Percentiles rank a stretch among this genome's conserved stretches.
Evolutionary conservation across 2,113 vertebrate genomes (phyloP).

Genomic region (Morone chrysops): DNA sequence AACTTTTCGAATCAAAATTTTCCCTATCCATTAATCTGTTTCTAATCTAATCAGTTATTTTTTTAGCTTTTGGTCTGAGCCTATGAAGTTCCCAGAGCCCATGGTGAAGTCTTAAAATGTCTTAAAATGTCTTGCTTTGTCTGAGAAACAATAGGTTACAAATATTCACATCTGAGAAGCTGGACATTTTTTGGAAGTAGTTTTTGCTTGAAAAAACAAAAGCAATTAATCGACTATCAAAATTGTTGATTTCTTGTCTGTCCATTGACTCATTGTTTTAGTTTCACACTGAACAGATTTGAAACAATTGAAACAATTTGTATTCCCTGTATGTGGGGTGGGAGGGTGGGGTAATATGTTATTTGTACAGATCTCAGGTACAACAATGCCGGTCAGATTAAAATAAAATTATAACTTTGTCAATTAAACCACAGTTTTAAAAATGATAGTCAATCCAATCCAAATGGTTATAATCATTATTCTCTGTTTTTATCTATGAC

Average conservation of each 20-base stretch:
- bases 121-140: background rate
- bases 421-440: background rate
- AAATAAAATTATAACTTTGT: too few species aligned
- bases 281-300: too few species aligned
- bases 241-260: background rate
- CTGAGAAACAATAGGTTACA: background rate
- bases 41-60: too few species aligned
- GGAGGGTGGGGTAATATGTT: background rate
- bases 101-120: background rate
- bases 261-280: background rate
- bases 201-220: background rate
- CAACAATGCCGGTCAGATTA: too few species aligned
- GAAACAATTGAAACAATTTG: background rate
- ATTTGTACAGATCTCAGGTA: background rate
- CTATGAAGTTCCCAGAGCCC: background rate
- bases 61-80: background rate
- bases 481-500: slow-evolving; percentile 6
- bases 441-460: background rate
- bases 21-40: background rate
- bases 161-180: background rate
- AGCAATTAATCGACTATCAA: background rate
- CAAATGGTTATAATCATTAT: background rate
- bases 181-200: background rate
- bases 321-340: background rate
- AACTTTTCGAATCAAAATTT: background rate